phyloP scores from a whole-genome alignment of 2,113 vertebrate genomes.

The Muntiacus reevesi region DNA sequence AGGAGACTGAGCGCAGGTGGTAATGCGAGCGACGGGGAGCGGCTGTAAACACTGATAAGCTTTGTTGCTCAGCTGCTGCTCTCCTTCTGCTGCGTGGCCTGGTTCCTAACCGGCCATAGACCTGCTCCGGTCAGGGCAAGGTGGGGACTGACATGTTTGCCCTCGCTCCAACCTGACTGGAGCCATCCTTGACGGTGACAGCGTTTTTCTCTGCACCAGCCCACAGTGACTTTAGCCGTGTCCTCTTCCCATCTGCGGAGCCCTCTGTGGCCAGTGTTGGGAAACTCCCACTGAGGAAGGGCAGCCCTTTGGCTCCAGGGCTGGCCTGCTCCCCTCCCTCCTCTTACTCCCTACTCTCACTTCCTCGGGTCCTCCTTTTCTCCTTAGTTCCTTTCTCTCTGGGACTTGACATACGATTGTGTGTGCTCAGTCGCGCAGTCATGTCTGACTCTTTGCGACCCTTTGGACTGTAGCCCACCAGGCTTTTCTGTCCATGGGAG shows the following conservation, averaged over 20 bases:
- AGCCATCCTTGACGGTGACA: rapidly evolving
- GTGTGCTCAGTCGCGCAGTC: neutral
- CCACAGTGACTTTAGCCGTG: neutral
- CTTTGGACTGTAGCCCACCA: neutral
- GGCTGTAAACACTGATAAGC: neutral
- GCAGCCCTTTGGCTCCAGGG: neutral
- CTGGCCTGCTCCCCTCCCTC: neutral
- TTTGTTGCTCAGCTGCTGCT: neutral
- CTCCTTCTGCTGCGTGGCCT: neutral
- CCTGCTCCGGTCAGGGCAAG: neutral
- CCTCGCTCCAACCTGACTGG: neutral
- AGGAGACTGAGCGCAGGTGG: neutral
- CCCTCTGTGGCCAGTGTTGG: neutral
- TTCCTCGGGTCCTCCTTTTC: neutral
- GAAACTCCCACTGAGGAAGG: neutral
- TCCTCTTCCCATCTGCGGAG: neutral
- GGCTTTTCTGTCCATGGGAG: neutral
- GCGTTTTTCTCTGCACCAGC: neutral
- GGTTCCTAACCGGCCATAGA: neutral
- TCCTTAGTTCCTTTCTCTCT: neutral
- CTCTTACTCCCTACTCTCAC: rapidly evolving
- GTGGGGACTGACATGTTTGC: neutral
- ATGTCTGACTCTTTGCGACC: neutral
- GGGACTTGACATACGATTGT: neutral
- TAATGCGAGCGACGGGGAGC: neutral